Percentiles rank a stretch among this genome's conserved stretches.
phyloP scores from a whole-genome alignment of 1,140 invertebrate genomes.

The Pristionchus pacificus region DNA sequence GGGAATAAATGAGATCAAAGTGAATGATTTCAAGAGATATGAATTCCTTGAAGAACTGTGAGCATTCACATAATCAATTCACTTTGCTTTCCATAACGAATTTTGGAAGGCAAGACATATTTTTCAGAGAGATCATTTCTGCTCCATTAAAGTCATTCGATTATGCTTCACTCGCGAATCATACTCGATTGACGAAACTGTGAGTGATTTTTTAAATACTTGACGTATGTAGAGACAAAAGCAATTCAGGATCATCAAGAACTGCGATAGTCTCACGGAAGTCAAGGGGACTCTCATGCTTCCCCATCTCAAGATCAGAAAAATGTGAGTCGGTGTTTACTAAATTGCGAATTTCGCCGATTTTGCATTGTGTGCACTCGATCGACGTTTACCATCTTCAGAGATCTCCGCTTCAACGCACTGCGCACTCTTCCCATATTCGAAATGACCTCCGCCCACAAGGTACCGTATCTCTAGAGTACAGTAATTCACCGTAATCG shows the following conservation, averaged over 20 bases:
- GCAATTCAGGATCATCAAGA: not conserved
- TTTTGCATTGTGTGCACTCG: not conserved
- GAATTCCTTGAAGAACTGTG: conserved; percentile 20
- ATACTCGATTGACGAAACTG: conserved; percentile 12
- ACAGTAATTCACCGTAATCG: too few relatives aligned
- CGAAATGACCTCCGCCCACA: conserved; percentile 21
- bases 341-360: conserved; percentile 17
- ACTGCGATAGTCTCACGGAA: conserved; percentile 3
- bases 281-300: conserved; percentile 11
- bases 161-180: conserved; percentile 3
- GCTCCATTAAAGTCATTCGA: conserved; percentile 14
- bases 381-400: not conserved
- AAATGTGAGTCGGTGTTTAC: conserved; percentile 14
- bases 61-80: not conserved
- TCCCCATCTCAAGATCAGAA: conserved; percentile 16
- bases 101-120: not conserved
- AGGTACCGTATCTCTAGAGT: too few relatives aligned
- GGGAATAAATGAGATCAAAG: conserved; percentile 13
- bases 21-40: conserved; percentile 1
- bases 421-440: conserved; percentile 21
- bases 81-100: not conserved
- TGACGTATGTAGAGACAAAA: conserved; percentile 1
- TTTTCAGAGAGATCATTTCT: conserved; percentile 15
- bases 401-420: conserved; percentile 17
- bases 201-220: conserved; percentile 1